These are phyloP conservation scores for Dasysyrphus albostriatus DNA, from an alignment of 2,888 invertebrate genomes.

Conservation along the genomic window DNA sequence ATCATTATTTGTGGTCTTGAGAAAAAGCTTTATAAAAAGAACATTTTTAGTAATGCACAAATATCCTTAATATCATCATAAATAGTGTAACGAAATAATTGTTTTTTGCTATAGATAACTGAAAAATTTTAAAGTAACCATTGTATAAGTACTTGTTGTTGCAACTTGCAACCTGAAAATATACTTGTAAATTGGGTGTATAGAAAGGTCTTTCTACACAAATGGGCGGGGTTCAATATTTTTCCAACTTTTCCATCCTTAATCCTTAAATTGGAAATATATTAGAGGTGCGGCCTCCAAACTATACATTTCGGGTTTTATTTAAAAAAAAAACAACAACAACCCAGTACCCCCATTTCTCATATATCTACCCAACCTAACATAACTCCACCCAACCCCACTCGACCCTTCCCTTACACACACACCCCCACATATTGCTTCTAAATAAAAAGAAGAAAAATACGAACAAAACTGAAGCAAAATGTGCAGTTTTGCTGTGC, in stretches of 20 bases:
- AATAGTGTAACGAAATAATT: not conserved
- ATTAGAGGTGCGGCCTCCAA: not conserved
- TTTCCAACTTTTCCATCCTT: not conserved
- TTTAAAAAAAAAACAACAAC: not conserved
- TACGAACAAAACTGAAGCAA: not conserved
- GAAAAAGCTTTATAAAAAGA: no score
- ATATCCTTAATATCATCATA: no score
- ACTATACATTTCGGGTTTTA: not conserved
- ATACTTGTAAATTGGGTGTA: not conserved
- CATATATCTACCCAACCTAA: not conserved
- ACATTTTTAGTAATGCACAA: no score
- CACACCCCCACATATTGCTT: not conserved
- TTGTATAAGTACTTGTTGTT: not conserved
- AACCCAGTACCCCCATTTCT: not conserved
- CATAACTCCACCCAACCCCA: not conserved
- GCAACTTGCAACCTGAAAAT: not conserved
- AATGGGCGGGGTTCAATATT: conserved; percentile 2
- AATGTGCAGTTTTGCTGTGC: not conserved
- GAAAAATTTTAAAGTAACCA: not conserved
- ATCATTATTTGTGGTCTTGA: no score
- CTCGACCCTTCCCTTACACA: not conserved
- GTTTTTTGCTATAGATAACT: not conserved
- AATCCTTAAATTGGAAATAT: conserved; percentile 1
- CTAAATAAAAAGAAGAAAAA: not conserved
- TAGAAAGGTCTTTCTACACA: not conserved